Percentiles rank a stretch among this genome's conserved stretches.
phyloP scores from a whole-genome alignment of 2,888 invertebrate species.

The Altica lythri region DNA sequence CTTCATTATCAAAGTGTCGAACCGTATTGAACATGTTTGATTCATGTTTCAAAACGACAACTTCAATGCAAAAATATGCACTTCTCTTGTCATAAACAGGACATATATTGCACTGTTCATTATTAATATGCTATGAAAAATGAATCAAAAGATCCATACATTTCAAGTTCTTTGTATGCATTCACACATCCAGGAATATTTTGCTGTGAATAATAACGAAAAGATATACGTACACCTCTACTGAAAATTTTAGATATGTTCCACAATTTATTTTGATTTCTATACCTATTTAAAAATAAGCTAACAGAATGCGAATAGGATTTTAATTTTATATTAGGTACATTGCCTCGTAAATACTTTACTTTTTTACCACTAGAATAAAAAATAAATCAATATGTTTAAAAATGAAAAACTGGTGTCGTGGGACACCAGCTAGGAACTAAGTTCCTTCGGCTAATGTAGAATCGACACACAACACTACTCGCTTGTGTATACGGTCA shows the following conservation, averaged over 20 bases:
- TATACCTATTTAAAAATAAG: too few relatives aligned
- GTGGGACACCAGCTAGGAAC: too few relatives aligned
- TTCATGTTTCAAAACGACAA: conserved; percentile 57
- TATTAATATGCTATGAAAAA: conserved; percentile 58
- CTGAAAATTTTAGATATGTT: conserved; percentile 14
- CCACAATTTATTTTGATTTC: conserved; percentile 4
- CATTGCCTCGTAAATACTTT: too few relatives aligned
- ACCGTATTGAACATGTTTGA: conserved; percentile 57
- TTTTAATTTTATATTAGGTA: too few relatives aligned
- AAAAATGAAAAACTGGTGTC: too few relatives aligned
- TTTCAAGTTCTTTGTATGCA: conserved; percentile 32
- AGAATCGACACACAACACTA: too few relatives aligned
- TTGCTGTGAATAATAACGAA: conserved; percentile 25
- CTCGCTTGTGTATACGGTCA: too few relatives aligned
- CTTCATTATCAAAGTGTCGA: conserved; percentile 58
- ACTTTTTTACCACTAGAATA: too few relatives aligned
- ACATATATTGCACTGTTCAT: conserved; percentile 57
- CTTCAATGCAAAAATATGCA: conserved; percentile 58
- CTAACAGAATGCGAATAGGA: too few relatives aligned
- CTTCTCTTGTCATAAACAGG: conserved; percentile 56
- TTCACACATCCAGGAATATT: conserved; percentile 25
- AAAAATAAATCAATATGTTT: too few relatives aligned
- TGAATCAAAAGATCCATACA: conserved; percentile 53
- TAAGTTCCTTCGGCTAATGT: too few relatives aligned
- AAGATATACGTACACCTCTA: conserved; percentile 8